Conservation (phyloP, 2,113 vertebrate genomes). For the Dryoscopus gambensis region DNA sequence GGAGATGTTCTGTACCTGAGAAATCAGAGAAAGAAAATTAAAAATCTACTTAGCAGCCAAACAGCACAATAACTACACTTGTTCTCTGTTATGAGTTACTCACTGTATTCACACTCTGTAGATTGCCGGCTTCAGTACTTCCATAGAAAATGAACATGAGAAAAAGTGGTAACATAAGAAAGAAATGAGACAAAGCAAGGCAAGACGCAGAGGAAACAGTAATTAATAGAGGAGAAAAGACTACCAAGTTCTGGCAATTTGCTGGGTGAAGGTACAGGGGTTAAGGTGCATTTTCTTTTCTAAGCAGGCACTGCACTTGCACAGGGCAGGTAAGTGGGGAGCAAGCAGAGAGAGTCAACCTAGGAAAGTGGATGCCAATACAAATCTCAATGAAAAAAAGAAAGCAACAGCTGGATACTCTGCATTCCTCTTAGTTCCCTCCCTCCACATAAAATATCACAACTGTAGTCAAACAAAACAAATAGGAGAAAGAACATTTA, state of each 20-base stretch:
- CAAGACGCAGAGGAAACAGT: neutral
- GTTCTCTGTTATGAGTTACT: neutral
- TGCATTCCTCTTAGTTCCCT: neutral
- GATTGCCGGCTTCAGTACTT: neutral
- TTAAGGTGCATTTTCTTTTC: neutral
- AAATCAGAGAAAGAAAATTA: constrained; percentile 20
- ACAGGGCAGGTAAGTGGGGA: neutral
- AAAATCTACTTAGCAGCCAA: neutral
- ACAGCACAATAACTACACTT: neutral
- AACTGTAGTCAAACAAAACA: neutral
- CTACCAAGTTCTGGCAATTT: neutral
- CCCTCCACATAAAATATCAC: neutral
- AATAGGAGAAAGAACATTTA: neutral
- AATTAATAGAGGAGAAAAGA: neutral
- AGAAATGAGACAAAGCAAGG: neutral
- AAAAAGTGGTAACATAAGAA: neutral
- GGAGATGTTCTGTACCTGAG: constrained; percentile 17
- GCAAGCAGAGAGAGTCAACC: neutral
- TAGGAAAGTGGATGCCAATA: neutral
- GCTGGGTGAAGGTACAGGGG: neutral
- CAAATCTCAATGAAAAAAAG: neutral
- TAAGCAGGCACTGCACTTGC: neutral
- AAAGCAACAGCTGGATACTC: neutral
- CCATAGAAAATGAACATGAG: neutral
- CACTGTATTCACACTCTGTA: neutral